Conservation (phyloP, 1,140 invertebrate genomes). For the Drosophila nikananu region DNA sequence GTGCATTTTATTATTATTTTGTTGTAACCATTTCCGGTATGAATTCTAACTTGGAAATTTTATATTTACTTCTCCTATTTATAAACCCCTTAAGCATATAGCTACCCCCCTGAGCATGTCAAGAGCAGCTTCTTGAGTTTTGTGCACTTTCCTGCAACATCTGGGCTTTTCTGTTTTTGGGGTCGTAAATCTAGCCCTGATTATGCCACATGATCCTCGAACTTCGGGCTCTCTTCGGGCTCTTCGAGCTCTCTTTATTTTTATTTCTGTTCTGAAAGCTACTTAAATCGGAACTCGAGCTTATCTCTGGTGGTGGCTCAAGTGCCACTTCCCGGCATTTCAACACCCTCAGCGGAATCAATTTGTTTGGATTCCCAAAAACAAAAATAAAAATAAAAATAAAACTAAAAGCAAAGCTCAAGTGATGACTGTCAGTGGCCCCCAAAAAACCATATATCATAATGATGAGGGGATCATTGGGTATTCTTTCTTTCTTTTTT, state of each 20-base stretch:
- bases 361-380: slow-evolving; percentile 63
- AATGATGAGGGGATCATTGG: slow-evolving; percentile 55
- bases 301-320: slow-evolving; percentile 38
- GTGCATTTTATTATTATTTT: no score
- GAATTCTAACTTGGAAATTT: no score
- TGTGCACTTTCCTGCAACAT: slow-evolving; percentile 4
- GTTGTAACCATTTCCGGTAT: no score
- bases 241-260: not conserved
- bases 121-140: slow-evolving; percentile 26
- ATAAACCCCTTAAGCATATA: slow-evolving; percentile 11
- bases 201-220: slow-evolving; percentile 38
- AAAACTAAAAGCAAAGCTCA: slow-evolving; percentile 66
- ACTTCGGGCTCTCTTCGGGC: not conserved
- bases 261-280: not conserved
- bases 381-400: slow-evolving; percentile 7
- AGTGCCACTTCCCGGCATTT: slow-evolving; percentile 75
- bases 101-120: not conserved
- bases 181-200: slow-evolving; percentile 35
- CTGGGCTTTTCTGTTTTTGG: not conserved
- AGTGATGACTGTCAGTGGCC: slow-evolving; percentile 42
- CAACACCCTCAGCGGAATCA: slow-evolving; percentile 69
- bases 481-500: not conserved
- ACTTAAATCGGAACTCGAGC: slow-evolving; percentile 25
- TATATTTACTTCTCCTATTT: not conserved
- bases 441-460: slow-evolving; percentile 63